phyloP scores from a whole-genome alignment of 2,113 vertebrate genomes.

The Calyptomena viridis region DNA sequence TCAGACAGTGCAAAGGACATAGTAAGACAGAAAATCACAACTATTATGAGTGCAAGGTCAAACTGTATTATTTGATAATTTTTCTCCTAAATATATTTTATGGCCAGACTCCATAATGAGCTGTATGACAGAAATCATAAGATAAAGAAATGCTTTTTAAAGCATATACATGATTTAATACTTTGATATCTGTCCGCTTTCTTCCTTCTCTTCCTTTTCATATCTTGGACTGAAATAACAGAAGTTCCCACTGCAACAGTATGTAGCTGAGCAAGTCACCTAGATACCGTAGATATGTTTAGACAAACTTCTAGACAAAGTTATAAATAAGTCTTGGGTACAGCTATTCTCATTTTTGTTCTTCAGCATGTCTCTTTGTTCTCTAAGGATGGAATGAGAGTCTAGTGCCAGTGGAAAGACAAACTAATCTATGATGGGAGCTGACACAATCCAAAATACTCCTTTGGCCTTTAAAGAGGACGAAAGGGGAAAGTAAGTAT shows the following conservation, averaged over 20 bases:
- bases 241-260: conserved; percentile 9
- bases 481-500: conserved; percentile 34
- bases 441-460: conserved; percentile 38
- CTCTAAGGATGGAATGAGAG: conserved; percentile 56
- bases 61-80: neutral
- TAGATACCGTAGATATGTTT: conserved; percentile 59
- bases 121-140: conserved; percentile 12
- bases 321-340: conserved; percentile 62
- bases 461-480: conserved; percentile 35
- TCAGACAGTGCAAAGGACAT: neutral
- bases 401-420: conserved; percentile 54
- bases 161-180: neutral
- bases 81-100: neutral
- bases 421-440: conserved; percentile 40
- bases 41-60: neutral
- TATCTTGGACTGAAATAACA: conserved; percentile 24
- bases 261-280: conserved; percentile 38
- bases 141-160: conserved; percentile 41
- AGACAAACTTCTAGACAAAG: conserved; percentile 53
- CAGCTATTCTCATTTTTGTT: conserved; percentile 59
- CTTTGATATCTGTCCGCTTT: neutral
- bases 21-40: neutral
- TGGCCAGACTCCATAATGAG: neutral
- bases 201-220: conserved; percentile 6
- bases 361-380: conserved; percentile 53